Conservation (phyloP, 2,888 invertebrate species). For the Holacanthella duospinosa region DNA sequence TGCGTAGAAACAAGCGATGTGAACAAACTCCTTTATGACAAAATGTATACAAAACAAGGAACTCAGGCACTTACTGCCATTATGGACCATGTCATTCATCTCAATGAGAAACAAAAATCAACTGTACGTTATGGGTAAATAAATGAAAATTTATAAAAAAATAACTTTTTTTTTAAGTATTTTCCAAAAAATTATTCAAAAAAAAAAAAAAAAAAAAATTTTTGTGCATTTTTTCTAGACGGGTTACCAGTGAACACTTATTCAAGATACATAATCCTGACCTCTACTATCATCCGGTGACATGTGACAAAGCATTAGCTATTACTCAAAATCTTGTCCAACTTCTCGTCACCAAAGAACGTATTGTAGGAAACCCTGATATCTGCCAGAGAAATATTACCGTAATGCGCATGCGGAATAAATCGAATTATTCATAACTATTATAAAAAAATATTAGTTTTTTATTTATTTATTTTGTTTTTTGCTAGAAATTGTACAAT, state of each 20-base stretch:
- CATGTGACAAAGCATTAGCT: constrained; percentile 18
- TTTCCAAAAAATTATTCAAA: no score
- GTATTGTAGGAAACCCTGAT: background rate
- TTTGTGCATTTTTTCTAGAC: background rate
- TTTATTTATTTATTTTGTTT: background rate
- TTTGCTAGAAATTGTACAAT: background rate
- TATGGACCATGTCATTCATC: constrained; percentile 3
- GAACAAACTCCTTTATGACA: background rate
- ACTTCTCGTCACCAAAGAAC: background rate
- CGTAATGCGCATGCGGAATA: no score
- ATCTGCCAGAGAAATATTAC: background rate
- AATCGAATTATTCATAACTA: background rate
- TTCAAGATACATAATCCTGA: constrained; percentile 21
- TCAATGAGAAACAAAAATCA: background rate
- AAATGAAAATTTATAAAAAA: constrained; percentile 7
- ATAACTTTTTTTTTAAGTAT: no score
- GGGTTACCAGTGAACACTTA: constrained; percentile 17
- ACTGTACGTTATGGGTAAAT: constrained; percentile 5
- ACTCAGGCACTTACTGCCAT: background rate
- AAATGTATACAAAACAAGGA: constrained; percentile 6
- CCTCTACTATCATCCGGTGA: constrained; percentile 20
- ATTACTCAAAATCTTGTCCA: constrained; percentile 6
- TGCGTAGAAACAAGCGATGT: background rate
- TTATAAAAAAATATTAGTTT: background rate
- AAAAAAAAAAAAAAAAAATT: no score